Evolutionary conservation across 2,113 vertebrate species (phyloP), one percentile per base, ranked within the genome.

Genomic region (Anolis sagrei): DNA sequence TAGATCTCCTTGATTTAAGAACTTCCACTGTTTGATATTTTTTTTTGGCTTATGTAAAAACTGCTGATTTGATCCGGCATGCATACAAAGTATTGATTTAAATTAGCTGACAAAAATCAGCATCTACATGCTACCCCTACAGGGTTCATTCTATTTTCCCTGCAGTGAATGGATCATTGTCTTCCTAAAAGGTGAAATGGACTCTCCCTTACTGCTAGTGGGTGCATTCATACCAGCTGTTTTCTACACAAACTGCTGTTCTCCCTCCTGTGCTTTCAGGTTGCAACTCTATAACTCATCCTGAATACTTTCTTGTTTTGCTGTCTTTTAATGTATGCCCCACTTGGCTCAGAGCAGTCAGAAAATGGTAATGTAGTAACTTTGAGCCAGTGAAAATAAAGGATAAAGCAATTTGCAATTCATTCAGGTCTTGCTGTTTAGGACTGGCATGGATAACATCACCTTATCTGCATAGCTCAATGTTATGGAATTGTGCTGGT

Each of bases 11-110:
- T 25, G 83, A 29, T 64, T 36, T 76, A 83, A 61, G 44, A 89
- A 62, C 81, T 85, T 84, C 62, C 82, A 90, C 80, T 89, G 84
- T 84, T 90, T 86, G 82, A 14, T 73, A n/a, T 82, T 73, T 76
- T 88, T 80, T 23, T 36, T 93, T 54, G 32, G 87, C 89, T 91
- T 64, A 75, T 79, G 51, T 44, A 83, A 84, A 86, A 54, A 85
- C 92, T 91, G 62, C 82, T 62, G 84, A 49, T 51, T 79, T 66
- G 83, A 81, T 82, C 6, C 81, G 88, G 32, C 84, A 66, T 39
- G 8, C 0, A 62, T 79, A 39, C 81, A 75, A 68, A 90, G 64
- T 75, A 93, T 84, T 90, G 82, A 61, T 79, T 86, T 86, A 82
- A 69, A 89, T 1, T 0, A 89, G 69, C 80, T 0, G 5, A 75